These are phyloP conservation scores for Raphicerus campestris DNA, from an alignment of 2,113 vertebrate genomes.

Conservation along the genomic window DNA sequence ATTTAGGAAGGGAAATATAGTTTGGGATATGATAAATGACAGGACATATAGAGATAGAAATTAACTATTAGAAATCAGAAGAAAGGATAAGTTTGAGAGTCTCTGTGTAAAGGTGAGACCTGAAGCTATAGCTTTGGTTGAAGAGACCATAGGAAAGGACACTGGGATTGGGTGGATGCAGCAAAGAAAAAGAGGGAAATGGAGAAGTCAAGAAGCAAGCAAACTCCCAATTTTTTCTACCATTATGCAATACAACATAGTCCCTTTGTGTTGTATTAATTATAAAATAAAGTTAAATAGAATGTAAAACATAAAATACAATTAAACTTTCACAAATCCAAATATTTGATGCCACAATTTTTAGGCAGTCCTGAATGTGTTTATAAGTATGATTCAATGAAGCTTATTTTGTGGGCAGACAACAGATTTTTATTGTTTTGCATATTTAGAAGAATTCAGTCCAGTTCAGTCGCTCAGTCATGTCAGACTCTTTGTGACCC, in stretches of 20 bases:
- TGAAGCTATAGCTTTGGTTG: not conserved
- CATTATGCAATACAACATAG: not conserved
- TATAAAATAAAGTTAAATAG: not conserved
- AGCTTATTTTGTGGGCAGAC: not conserved
- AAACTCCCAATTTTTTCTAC: not conserved
- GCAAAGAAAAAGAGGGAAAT: not conserved
- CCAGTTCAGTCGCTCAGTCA: too few relatives aligned
- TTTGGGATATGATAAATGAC: not conserved
- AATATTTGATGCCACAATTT: not conserved
- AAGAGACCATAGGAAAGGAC: not conserved
- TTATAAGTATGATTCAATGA: not conserved
- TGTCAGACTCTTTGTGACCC: too few relatives aligned
- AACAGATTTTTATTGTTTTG: not conserved
- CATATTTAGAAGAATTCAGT: not conserved
- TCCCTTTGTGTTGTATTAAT: not conserved
- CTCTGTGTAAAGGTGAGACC: not conserved
- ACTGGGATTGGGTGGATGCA: not conserved
- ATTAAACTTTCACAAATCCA: not conserved
- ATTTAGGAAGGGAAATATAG: not conserved
- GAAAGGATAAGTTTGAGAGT: conserved; percentile 5
- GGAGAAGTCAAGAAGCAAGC: not conserved
- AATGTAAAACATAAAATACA: not conserved
- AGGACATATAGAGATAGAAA: not conserved
- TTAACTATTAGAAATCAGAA: conserved; percentile 31
- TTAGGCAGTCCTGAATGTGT: not conserved